Evolutionary conservation across 2,113 vertebrate species (phyloP), one percentile per base, ranked within the genome.

Genomic region (Sciurus niger): DNA sequence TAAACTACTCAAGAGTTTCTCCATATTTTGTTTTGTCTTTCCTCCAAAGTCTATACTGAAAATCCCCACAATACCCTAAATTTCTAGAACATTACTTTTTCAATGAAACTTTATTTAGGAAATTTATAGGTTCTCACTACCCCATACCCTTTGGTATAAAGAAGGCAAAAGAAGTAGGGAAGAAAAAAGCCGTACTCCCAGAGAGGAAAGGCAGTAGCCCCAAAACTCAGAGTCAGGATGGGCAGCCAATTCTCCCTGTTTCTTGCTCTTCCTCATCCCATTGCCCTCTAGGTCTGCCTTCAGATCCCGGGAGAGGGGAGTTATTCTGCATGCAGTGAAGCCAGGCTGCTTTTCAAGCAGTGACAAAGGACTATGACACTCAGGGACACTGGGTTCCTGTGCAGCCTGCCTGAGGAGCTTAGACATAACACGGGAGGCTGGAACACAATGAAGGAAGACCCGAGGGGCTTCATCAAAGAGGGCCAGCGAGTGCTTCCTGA

Each of bases 1-100:
- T 97, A 97, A 97, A 98, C 43, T 88, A 67, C n/a, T 73, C 28
- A 48, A 0, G 32, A n/a, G 37, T 51, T 73, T 63, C 65, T 79
- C 37, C 25, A 5, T 77, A 58, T 82, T 70, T 30, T 83, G 34
- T 4, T 25, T 3, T 84, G 22, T 93, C 17, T 84, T 95, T 18
- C 24, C 53, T 46, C 20, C 43, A 85, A 89, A 94, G 70, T 91
- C 30, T 16, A 37, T 4, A n/a, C 24, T 37, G 6, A 70, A 37
- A 46, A n/a, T 20, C 28, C 32, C 22, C 13, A 63, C 20, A 48
- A 7, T 3, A 58, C 17, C 28, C 24, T 30, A 55, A 78, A 78
- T 74, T 83, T 83, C 78, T 93, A 86, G 18, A 58, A 60, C 6
- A 78, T 28, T 55, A 30, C 6, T 43, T 7, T 74, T 55, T 91